Evolutionary conservation across 2,113 vertebrate species (phyloP), one percentile per base, ranked within the genome.

Genomic region (Cichladusa arquata): DNA sequence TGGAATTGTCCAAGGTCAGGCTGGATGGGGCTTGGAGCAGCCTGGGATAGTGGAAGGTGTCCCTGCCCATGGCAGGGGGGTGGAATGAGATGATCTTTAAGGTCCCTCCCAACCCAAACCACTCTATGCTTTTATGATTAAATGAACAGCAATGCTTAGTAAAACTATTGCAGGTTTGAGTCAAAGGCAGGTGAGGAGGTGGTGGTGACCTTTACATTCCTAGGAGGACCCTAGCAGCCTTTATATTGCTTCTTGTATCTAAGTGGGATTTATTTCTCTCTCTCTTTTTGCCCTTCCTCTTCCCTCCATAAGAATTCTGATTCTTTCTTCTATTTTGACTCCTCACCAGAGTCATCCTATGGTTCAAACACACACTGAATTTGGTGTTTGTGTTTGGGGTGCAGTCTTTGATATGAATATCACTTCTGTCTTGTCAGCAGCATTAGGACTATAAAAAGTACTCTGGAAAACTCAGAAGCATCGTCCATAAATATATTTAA

Each of bases 381-480:
- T 42, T 9, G 6, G 14, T 74, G 34, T 47, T 88, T 77, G 50
- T 36, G 9, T 47, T 24, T 33, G 42, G 45, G 24, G 28, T 85
- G 66, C 74, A 44, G 7, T 53, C n/a, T 65, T 73, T 50, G 73
- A 84, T 74, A 58, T 24, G 36, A 48, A 14, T 53, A 61, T 57
- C 19, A 7, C 42, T 81, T 92, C 56, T 58, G 34, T 48, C 65
- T 85, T 91, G 56, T 61, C 57, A 77, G 19, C 90, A 72, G 58
- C 42, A 51, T 74, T 54, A 33, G 33, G 48, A 38, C 88, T 64
- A 53, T 88, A 85, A 88, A 83, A 93, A 90, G 61, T 64, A 72
- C 66, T 74, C 51, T 60, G 78, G 67, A 89, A 85, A 81, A 62
- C 64, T 90, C 36, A 54, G 66, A 77, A 94, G 38, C 26, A 54